Evolutionary conservation across 2,888 invertebrate genomes (phyloP).

Genomic region (Dioctria rufipes): DNA sequence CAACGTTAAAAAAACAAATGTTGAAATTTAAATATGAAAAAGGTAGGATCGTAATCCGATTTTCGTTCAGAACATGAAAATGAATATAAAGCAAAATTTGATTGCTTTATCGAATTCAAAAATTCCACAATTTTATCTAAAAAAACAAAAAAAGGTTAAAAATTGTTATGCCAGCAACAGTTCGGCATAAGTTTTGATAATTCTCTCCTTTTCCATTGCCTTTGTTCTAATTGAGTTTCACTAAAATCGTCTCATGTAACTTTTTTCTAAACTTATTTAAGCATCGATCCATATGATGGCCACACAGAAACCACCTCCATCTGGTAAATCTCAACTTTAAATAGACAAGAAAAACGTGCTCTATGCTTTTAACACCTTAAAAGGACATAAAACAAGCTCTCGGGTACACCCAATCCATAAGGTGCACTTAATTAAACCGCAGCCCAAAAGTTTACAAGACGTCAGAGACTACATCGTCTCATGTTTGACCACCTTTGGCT

Average conservation of each 20-base stretch:
- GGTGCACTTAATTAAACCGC: slow-evolving; percentile 61
- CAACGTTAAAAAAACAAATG: neutral
- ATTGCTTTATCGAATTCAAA: too few relatives aligned
- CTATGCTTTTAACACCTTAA: slow-evolving; percentile 47
- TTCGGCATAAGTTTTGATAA: too few relatives aligned
- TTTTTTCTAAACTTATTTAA: neutral
- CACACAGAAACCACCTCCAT: slow-evolving; percentile 5
- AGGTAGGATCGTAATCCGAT: slow-evolving; percentile 15
- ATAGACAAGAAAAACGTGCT: slow-evolving; percentile 10
- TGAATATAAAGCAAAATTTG: too few relatives aligned
- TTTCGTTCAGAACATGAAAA: slow-evolving; percentile 6
- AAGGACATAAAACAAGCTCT: slow-evolving; percentile 56
- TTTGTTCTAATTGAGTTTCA: too few relatives aligned
- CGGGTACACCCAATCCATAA: slow-evolving; percentile 61
- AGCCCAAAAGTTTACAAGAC: slow-evolving; percentile 58
- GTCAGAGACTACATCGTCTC: slow-evolving; percentile 53
- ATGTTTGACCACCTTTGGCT: slow-evolving; percentile 60
- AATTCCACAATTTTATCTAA: too few relatives aligned
- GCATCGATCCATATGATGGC: slow-evolving; percentile 37
- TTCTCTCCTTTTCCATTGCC: too few relatives aligned
- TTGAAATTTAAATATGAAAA: neutral
- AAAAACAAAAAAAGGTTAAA: too few relatives aligned
- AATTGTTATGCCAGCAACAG: too few relatives aligned
- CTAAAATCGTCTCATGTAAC: too few relatives aligned
- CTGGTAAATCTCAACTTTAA: slow-evolving; percentile 22